These are phyloP conservation scores for Nomada goodeniana DNA, from an alignment of 2,888 invertebrate genomes.

Conservation along the genomic window DNA sequence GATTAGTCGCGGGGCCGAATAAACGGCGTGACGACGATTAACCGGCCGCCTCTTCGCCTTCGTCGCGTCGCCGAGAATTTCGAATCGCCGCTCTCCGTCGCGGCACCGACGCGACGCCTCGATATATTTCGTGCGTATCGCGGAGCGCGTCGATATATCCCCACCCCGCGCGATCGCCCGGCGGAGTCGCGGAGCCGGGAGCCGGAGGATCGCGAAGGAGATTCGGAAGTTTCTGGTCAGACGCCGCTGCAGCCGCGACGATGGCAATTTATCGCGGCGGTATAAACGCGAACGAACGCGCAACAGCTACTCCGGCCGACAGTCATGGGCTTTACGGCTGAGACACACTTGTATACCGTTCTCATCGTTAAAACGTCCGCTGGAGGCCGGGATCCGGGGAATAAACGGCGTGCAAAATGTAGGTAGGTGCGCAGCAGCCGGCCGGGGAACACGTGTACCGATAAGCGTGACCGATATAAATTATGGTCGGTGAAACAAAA, in stretches of 20 bases:
- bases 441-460: slow-evolving; percentile 46
- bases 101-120: too few species aligned
- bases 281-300: slow-evolving; percentile 60
- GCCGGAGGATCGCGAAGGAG: too few species aligned
- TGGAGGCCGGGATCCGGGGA: slow-evolving; percentile 36
- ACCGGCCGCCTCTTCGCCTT: neutral
- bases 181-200: too few species aligned
- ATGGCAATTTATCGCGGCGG: slow-evolving; percentile 69
- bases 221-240: too few species aligned
- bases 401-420: slow-evolving; percentile 47
- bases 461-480: slow-evolving; percentile 48
- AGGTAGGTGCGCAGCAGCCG: slow-evolving; percentile 23
- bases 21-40: slow-evolving; percentile 57
- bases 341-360: slow-evolving; percentile 59
- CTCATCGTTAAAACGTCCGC: slow-evolving; percentile 63
- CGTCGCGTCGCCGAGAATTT: neutral
- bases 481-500: slow-evolving; percentile 37
- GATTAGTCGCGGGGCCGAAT: slow-evolving; percentile 66
- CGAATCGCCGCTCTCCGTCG: too few species aligned
- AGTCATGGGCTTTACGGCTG: slow-evolving; percentile 60
- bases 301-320: slow-evolving; percentile 64
- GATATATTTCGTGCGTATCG: too few species aligned
- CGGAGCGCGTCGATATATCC: too few species aligned
- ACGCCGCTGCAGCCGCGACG: slow-evolving; percentile 33
- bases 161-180: too few species aligned